A percentile compares a stretch with the other conserved stretches of the same genome.
Conservation (phyloP, 2,797 vertebrate species). For the Rhinichthys osculus region DNA sequence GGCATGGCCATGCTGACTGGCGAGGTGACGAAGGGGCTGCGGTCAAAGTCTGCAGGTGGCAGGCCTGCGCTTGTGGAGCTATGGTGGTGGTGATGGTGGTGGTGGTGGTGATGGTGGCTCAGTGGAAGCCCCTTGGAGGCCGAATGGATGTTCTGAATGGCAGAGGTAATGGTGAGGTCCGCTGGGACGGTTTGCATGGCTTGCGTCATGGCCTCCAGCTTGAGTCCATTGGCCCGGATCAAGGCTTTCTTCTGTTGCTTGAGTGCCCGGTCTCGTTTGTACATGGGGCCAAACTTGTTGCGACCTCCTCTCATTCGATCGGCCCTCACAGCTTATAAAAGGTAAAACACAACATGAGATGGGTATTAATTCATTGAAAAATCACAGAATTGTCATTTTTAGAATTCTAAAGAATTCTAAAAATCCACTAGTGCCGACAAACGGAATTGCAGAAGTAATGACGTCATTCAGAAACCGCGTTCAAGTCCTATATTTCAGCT, state of each 20-base stretch:
- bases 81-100: constrained; percentile 77
- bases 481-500: background rate
- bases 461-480: background rate
- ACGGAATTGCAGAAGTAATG: background rate
- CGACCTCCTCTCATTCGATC: constrained; percentile 98
- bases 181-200: constrained; percentile 97
- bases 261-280: constrained; percentile 96
- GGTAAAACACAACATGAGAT: constrained; percentile 14
- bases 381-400: background rate
- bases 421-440: background rate
- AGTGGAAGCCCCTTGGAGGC: constrained; percentile 96
- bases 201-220: constrained; percentile 97
- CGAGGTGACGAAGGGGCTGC: constrained; percentile 96
- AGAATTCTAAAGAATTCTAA: background rate
- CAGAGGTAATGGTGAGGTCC: constrained; percentile 95
- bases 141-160: constrained; percentile 95
- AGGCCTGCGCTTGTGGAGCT: constrained; percentile 89
- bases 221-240: constrained; percentile 97
- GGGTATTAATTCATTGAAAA: background rate
- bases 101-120: constrained; percentile 83
- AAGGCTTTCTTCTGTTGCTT: constrained; percentile 99
- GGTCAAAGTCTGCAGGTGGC: constrained; percentile 96
- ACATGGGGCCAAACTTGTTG: constrained; percentile 99
- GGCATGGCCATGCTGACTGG: constrained; percentile 99
- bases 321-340: constrained; percentile 88